phyloP scores from a whole-genome alignment of 1,140 invertebrate genomes.

The Ostrea edulis region DNA sequence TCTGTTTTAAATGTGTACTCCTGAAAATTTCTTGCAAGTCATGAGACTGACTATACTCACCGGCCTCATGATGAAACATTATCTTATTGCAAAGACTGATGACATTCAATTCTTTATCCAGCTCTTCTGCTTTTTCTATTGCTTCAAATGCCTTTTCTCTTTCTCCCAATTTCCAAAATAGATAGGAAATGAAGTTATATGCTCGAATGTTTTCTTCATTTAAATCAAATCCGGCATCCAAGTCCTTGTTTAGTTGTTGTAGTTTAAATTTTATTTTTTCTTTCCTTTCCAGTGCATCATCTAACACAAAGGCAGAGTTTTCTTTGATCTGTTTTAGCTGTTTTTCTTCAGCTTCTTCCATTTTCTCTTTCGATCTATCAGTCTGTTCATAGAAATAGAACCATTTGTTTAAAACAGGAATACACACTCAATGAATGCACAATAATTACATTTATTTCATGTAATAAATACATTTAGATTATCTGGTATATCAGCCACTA shows the following conservation, averaged over 20 bases:
- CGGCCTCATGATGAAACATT: not conserved
- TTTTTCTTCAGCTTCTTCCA: not conserved
- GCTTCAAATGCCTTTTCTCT: slow-evolving; percentile 6
- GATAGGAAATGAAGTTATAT: not conserved
- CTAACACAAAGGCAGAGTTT: not conserved
- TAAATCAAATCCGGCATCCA: not conserved
- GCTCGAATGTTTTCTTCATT: not conserved
- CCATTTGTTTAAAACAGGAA: too few species aligned
- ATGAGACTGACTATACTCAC: not conserved
- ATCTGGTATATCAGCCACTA: too few species aligned
- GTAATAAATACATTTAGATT: too few species aligned
- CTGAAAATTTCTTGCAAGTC: not conserved
- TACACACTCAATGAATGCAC: too few species aligned
- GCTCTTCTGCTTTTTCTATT: not conserved
- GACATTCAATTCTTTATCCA: not conserved
- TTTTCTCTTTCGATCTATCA: not conserved
- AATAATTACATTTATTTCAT: too few species aligned
- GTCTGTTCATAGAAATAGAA: too few species aligned
- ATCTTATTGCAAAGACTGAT: not conserved
- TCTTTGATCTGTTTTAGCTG: not conserved
- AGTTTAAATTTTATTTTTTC: not conserved
- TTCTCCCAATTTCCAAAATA: not conserved
- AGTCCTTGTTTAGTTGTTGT: not conserved
- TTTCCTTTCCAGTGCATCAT: not conserved
- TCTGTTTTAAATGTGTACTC: not conserved